Conservation (phyloP, 2,797 vertebrate species). For the Lateolabrax maculatus region DNA sequence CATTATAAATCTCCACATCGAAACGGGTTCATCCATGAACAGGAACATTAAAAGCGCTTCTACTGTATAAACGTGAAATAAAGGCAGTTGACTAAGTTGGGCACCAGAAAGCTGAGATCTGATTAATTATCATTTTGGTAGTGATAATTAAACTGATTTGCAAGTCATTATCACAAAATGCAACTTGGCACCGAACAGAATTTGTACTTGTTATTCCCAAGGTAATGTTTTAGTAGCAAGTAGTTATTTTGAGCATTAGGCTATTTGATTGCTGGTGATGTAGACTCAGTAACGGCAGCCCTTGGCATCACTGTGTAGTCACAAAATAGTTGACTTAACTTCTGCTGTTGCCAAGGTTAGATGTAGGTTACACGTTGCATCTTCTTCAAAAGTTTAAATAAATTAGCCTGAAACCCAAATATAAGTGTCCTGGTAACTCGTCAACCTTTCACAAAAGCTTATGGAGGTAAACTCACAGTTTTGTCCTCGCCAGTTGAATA, state of each 20-base stretch:
- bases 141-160: conserved; percentile 5
- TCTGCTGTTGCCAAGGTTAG: background rate
- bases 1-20: conserved; percentile 36
- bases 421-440: conserved; percentile 17
- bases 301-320: background rate
- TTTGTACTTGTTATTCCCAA: background rate
- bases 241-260: background rate
- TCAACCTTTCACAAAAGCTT: conserved; percentile 56
- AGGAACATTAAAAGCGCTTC: no score
- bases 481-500: conserved; percentile 63
- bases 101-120: background rate
- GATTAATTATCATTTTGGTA: background rate
- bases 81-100: background rate
- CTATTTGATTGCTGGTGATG: background rate
- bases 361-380: conserved; percentile 12
- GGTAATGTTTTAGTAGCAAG: background rate
- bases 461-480: conserved; percentile 60
- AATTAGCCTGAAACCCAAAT: conserved; percentile 25
- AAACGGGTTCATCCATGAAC: conserved; percentile 34
- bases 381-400: conserved; percentile 15
- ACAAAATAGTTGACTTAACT: background rate
- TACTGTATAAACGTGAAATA: conserved; percentile 1
- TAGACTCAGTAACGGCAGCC: background rate
- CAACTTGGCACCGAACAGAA: background rate
- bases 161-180: background rate